A percentile compares a stretch with the other conserved stretches of the same genome.
Conservation (phyloP, 2,888 invertebrate genomes). For the Eupithecia tripunctaria region DNA sequence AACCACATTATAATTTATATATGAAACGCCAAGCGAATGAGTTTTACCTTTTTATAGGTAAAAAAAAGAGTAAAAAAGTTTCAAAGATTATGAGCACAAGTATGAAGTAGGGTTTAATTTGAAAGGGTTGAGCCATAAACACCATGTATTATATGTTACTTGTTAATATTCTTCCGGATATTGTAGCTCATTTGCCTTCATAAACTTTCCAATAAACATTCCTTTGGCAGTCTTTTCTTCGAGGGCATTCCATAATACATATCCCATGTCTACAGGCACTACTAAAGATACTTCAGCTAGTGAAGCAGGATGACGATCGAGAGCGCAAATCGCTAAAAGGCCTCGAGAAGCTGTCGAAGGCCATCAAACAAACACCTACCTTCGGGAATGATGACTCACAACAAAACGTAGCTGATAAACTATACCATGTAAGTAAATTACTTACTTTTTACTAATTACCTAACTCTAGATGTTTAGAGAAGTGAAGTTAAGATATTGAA, state of each 20-base stretch:
- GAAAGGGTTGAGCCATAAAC: too few species aligned
- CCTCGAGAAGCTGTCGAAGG: conserved; percentile 93
- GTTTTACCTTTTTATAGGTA: too few species aligned
- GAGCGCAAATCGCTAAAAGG: conserved; percentile 96
- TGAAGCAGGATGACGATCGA: conserved; percentile 94
- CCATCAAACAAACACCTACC: conserved; percentile 93
- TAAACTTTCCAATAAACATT: not conserved
- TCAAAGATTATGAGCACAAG: too few species aligned
- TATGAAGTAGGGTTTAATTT: too few species aligned
- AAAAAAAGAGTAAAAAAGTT: too few species aligned
- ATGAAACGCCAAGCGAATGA: too few species aligned
- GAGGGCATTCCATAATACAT: not conserved
- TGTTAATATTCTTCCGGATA: too few species aligned
- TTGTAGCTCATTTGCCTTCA: not conserved
- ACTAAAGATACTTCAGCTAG: conserved; percentile 92
- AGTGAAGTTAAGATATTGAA: not conserved
- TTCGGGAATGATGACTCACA: conserved; percentile 95
- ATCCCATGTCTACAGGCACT: conserved; percentile 85
- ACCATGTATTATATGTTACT: too few species aligned
- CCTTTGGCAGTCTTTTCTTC: not conserved
- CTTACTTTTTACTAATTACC: too few species aligned
- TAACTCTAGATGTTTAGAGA: too few species aligned
- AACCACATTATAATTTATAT: too few species aligned
- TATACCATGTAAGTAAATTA: conserved; percentile 91
- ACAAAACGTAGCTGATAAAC: conserved; percentile 95